phyloP scores from a whole-genome alignment of 2,113 vertebrate species.

The Rhipidura dahli region DNA sequence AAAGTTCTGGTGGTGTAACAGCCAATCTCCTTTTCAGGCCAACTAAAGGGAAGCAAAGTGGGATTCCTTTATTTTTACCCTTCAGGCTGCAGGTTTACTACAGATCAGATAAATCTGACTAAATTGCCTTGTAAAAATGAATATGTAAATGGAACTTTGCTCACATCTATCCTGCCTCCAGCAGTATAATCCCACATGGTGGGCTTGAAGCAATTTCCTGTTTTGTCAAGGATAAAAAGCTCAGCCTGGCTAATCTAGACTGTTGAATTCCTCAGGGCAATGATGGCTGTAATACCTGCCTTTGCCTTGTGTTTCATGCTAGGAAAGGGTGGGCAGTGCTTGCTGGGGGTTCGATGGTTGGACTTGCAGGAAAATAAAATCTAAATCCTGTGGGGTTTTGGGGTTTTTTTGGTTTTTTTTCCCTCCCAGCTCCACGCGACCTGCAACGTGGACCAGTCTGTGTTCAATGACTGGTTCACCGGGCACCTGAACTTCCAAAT shows the following conservation, averaged over 20 bases:
- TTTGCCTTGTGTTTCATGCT: neutral
- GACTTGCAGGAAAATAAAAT: neutral
- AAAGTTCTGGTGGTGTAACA: neutral
- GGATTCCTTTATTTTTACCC: neutral
- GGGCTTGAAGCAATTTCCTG: neutral
- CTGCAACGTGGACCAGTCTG: neutral
- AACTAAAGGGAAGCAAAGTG: neutral
- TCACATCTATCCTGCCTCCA: neutral
- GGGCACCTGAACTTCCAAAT: slow-evolving; percentile 10
- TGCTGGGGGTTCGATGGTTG: neutral
- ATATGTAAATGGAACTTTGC: neutral
- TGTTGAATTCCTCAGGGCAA: neutral
- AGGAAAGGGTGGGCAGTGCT: neutral
- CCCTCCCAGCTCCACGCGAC: neutral
- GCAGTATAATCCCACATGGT: neutral
- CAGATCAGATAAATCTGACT: neutral
- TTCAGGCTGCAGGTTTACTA: neutral
- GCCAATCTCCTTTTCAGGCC: neutral
- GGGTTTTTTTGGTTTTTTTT: neutral
- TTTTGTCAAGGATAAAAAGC: neutral
- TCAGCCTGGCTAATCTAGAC: neutral
- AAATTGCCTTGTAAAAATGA: neutral
- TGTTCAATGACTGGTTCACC: slow-evolving; percentile 5
- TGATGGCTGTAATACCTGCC: neutral
- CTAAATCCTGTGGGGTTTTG: neutral